A percentile compares a stretch with the other conserved stretches of the same genome.
Evolutionary conservation across 2,113 vertebrate genomes (phyloP).

Genomic region (Archilochus colubris): DNA sequence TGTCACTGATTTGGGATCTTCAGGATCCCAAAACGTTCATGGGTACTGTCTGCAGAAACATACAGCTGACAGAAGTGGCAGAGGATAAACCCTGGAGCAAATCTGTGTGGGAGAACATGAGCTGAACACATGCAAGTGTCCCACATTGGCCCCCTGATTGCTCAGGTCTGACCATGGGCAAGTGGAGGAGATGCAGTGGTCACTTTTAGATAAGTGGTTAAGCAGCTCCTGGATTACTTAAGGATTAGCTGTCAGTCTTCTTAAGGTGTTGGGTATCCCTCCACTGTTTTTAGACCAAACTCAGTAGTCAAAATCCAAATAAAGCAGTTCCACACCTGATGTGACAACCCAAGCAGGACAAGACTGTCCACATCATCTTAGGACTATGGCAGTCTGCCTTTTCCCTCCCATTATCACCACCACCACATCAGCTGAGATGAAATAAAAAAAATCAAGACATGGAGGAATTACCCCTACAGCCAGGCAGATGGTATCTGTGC

Average conservation of each 20-base stretch:
- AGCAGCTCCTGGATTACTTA: background rate
- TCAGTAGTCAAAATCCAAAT: background rate
- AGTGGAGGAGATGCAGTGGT: background rate
- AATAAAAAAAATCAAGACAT: slow-evolving; percentile 5
- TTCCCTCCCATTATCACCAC: background rate
- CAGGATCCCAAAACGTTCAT: fast-evolving
- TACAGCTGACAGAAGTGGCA: background rate
- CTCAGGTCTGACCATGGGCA: background rate
- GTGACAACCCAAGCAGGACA: background rate
- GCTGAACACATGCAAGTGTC: background rate
- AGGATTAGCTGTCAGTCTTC: background rate
- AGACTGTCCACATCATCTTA: background rate
- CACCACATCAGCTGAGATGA: background rate
- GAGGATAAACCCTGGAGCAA: background rate
- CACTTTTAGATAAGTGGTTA: too few species aligned
- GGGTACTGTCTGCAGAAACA: background rate
- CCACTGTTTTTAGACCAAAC: background rate
- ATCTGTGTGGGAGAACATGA: background rate
- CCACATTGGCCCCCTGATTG: fast-evolving
- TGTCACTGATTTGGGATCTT: background rate
- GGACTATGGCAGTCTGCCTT: background rate
- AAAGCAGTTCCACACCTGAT: background rate
- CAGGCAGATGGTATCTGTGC: slow-evolving; percentile 39
- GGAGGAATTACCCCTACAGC: slow-evolving; percentile 49
- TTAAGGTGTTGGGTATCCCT: background rate